phyloP scores from a whole-genome alignment of 1,140 invertebrate genomes.

The Aphidius gifuensis region DNA sequence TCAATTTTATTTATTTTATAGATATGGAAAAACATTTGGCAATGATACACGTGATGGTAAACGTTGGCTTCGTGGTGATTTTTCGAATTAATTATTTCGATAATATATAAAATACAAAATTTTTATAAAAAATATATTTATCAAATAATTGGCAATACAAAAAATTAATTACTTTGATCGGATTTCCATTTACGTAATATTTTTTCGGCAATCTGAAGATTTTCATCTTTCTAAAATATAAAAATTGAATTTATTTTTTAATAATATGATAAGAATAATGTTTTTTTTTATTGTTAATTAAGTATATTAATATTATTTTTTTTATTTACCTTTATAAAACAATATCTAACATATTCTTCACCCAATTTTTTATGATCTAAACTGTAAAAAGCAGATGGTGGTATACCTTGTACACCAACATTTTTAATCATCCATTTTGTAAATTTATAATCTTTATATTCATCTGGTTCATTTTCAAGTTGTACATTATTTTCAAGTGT shows the following conservation, averaged over 20 bases:
- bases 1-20: constrained; percentile 35
- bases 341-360: constrained; percentile 86
- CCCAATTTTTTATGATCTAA: constrained; percentile 76
- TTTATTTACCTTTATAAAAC: constrained; percentile 86
- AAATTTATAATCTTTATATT: constrained; percentile 85
- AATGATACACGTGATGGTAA: constrained; percentile 68
- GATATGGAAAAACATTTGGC: constrained; percentile 70
- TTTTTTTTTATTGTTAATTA: not conserved
- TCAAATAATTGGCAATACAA: too few species aligned
- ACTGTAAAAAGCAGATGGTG: constrained; percentile 91
- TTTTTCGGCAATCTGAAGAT: constrained; percentile 66
- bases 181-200: constrained; percentile 63
- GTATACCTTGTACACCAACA: constrained; percentile 89
- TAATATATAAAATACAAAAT: too few species aligned
- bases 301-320: constrained; percentile 5
- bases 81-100: constrained; percentile 17
- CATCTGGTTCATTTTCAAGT: constrained; percentile 66
- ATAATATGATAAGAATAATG: constrained; percentile 16
- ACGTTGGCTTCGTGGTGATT: constrained; percentile 58
- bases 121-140: constrained; percentile 9
- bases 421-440: constrained; percentile 94
- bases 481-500: constrained; percentile 64
- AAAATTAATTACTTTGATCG: constrained; percentile 18
- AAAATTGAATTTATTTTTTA: constrained; percentile 25
- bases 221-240: constrained; percentile 69